Percentiles rank a stretch among this genome's conserved stretches.
Conservation (phyloP, 1,140 invertebrate species). For the Venturia canescens region DNA sequence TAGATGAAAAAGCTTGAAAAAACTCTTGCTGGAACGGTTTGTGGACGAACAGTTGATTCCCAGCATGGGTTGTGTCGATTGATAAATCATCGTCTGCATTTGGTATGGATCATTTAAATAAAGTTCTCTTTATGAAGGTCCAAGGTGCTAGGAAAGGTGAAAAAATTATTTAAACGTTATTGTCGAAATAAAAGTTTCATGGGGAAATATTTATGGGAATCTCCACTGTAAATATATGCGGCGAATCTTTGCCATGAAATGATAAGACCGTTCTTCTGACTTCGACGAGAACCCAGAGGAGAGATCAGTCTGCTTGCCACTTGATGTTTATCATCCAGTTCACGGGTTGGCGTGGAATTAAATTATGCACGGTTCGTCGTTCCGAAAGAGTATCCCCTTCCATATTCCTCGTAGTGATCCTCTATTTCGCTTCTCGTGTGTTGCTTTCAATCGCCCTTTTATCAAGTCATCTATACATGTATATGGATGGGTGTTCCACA, state of each 20-base stretch:
- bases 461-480: neutral
- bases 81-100: too few species aligned
- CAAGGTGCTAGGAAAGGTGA: neutral
- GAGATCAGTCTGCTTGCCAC: slow-evolving; percentile 53
- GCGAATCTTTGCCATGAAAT: slow-evolving; percentile 18
- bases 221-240: slow-evolving; percentile 23
- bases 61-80: too few species aligned
- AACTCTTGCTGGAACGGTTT: too few species aligned
- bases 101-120: too few species aligned
- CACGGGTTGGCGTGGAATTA: slow-evolving; percentile 60
- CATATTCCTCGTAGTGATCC: slow-evolving; percentile 7
- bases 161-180: neutral
- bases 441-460: slow-evolving; percentile 2
- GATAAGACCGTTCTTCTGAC: slow-evolving; percentile 56
- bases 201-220: neutral
- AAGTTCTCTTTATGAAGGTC: too few species aligned
- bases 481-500: neutral
- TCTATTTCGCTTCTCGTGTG: slow-evolving; percentile 33
- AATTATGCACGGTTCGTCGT: slow-evolving; percentile 67
- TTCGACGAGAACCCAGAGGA: slow-evolving; percentile 49
- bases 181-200: neutral
- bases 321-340: slow-evolving; percentile 71
- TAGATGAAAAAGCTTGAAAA: too few species aligned
- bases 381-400: slow-evolving; percentile 53
- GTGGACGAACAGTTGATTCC: too few species aligned